Percentiles rank a stretch among this genome's conserved stretches.
Conservation (phyloP, 1,140 invertebrate species). For the Trichonephila clavipes region DNA sequence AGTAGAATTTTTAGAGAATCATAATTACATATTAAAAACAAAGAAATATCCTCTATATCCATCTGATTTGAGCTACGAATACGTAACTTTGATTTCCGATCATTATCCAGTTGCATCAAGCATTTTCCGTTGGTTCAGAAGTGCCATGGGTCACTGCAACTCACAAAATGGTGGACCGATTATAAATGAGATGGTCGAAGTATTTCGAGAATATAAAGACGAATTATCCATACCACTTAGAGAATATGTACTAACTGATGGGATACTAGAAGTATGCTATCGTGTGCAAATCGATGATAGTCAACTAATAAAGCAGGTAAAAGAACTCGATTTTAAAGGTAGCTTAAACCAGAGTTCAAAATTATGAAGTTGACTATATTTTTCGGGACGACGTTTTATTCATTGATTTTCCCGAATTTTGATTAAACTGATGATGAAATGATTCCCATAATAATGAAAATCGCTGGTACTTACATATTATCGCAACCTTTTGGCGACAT, state of each 20-base stretch:
- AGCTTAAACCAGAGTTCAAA: too few relatives aligned
- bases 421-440: too few relatives aligned
- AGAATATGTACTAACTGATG: conserved; percentile 48
- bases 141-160: background rate
- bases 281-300: conserved; percentile 6
- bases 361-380: too few relatives aligned
- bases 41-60: background rate
- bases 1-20: conserved; percentile 5
- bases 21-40: background rate
- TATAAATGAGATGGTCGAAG: background rate
- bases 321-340: background rate
- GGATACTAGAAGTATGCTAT: conserved; percentile 32
- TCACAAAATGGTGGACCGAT: background rate
- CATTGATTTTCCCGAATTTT: too few relatives aligned
- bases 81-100: background rate
- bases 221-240: conserved; percentile 30
- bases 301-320: conserved; percentile 28
- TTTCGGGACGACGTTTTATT: too few relatives aligned
- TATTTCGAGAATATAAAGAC: background rate
- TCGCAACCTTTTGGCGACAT: too few relatives aligned
- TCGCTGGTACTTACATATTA: too few relatives aligned
- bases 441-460: too few relatives aligned
- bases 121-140: conserved; percentile 52
- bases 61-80: background rate
- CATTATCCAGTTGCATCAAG: background rate